A percentile compares a stretch with the other conserved stretches of the same genome.
Conservation (phyloP, 2,888 invertebrate genomes). For the Pristionchus fissidentatus region DNA sequence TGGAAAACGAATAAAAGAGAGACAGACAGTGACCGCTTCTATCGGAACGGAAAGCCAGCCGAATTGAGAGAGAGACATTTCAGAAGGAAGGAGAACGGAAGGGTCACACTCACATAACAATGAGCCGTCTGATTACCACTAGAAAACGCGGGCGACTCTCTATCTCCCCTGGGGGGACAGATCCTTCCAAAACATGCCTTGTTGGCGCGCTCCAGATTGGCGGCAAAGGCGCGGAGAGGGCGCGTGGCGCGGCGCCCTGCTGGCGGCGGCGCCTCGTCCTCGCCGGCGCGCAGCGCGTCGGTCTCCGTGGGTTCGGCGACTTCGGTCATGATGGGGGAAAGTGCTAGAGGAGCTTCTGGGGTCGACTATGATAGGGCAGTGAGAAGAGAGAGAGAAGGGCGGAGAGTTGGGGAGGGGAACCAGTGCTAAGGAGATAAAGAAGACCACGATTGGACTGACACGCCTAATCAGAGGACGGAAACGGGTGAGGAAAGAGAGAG, state of each 20-base stretch:
- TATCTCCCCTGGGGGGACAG: background rate
- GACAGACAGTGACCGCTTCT: too few relatives aligned
- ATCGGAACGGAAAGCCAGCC: background rate
- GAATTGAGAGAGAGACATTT: background rate
- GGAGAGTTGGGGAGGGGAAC: background rate
- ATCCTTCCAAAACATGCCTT: constrained; percentile 12
- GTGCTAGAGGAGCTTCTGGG: background rate
- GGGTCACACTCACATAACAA: constrained; percentile 14
- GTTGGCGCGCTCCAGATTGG: constrained; percentile 37
- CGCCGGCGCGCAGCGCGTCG: background rate
- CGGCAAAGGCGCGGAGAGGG: constrained; percentile 7
- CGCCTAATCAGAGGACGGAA: constrained; percentile 20
- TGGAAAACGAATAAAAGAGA: too few relatives aligned
- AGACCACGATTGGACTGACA: background rate
- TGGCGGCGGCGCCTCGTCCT: background rate
- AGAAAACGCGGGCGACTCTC: background rate
- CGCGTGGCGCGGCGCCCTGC: background rate
- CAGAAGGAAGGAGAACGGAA: background rate
- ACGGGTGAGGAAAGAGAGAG: background rate
- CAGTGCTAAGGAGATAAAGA: background rate
- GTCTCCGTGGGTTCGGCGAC: constrained; percentile 12
- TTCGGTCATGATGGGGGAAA: background rate
- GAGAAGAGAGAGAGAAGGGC: background rate
- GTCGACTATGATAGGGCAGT: constrained; percentile 6
- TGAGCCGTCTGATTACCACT: constrained; percentile 2